phyloP scores from a whole-genome alignment of 2,888 invertebrate species.

The Ypsolopha sequella region DNA sequence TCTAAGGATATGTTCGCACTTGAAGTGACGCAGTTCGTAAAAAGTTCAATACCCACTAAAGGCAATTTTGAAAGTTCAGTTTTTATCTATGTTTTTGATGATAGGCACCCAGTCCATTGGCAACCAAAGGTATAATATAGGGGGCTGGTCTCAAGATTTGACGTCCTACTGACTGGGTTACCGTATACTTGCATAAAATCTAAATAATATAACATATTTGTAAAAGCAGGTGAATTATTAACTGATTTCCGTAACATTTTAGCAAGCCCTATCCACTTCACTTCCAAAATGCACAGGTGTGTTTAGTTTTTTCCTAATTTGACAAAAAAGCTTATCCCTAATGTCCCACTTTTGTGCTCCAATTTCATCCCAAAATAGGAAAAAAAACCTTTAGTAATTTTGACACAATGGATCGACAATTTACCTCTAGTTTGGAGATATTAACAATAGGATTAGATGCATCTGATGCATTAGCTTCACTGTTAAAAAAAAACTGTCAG shows the following conservation, averaged over 20 bases:
- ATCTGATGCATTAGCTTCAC: conserved; percentile 55
- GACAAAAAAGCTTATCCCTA: neutral
- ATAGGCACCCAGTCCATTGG: no score
- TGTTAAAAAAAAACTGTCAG: conserved; percentile 34
- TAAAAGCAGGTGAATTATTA: no score
- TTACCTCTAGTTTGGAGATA: conserved; percentile 34
- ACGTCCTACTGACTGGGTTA: no score
- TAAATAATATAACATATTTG: no score
- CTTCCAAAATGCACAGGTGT: neutral
- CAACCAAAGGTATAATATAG: no score
- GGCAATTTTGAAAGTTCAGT: no score
- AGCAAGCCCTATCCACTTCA: neutral
- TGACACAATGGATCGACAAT: conserved; percentile 19
- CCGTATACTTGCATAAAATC: no score
- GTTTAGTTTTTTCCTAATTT: neutral
- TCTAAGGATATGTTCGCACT: no score
- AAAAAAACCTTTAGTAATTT: neutral
- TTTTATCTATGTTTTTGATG: no score
- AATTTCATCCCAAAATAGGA: neutral
- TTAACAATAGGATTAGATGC: conserved; percentile 50
- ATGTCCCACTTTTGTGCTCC: conserved; percentile 3
- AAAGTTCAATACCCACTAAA: no score
- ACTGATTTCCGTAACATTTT: neutral
- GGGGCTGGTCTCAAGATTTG: no score
- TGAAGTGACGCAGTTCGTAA: no score